Evolutionary conservation across 92 coral and sea anemone genomes (phyloP), one percentile per base, ranked within the genome.

Genomic region (Epizoanthus illoricatus): DNA sequence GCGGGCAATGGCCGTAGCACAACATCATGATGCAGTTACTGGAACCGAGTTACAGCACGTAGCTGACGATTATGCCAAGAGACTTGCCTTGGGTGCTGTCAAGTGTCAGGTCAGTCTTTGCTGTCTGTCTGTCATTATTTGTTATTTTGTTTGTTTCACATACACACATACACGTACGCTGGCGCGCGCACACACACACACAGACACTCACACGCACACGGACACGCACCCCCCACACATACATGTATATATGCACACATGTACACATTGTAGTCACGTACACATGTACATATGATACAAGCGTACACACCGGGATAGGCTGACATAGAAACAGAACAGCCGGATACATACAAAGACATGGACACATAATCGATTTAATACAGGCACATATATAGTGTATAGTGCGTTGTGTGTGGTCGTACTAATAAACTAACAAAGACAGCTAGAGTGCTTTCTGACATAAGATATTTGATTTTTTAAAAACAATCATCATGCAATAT

Each of bases 21-120:
- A 96, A 55, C 99, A 96, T 65, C 99, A 96, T 71, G 99, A 96
- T 84, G 99, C 99, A 4, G 98, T 96, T 69, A 96, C 90, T 74
- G 99, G 99, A 12, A 96, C 99, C 28, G 93, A 94, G 56, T 90
- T 90, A 73, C 99, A 94, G 73, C 99, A 96, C 84, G 99, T 96
- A 24, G 99, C 99, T 71, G 93, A 87, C 89, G 99, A 96, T 85
- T 96, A 96, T 73, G 99, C 98, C 13, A 94, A 96, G 74, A 87
- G 98, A 36, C 86, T 96, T 24, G 97, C 99, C 7, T 91, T 93
- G 68, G 99, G 94, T 47, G 98, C 98, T 15, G 85, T 75, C 16
- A 84, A 94, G 79, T 96, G 99, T 79, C 95, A 96, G 97, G 99
- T 93, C 81, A 55, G 80, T 47, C n/a, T n/a, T n/a, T n/a, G n/a